Evolutionary conservation across 2,113 vertebrate species (phyloP).

Genomic region (Clarias macrocephalus): DNA sequence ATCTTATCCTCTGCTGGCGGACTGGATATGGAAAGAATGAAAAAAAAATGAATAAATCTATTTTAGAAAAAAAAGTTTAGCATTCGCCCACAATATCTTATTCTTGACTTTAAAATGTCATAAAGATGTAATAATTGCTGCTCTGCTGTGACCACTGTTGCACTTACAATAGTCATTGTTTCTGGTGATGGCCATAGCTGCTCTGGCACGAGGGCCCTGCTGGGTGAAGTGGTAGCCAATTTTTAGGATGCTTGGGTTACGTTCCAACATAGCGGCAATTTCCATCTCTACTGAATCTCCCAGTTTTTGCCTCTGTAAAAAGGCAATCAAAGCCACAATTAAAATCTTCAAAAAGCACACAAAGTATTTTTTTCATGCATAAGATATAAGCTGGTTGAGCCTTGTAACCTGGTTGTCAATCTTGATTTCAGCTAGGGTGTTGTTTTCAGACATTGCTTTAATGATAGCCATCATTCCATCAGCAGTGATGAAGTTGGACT

Average conservation of each 20-base stretch:
- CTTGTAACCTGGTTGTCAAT: conserved; percentile 89
- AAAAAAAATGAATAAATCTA: background rate
- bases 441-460: conserved; percentile 79
- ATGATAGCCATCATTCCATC: conserved; percentile 86
- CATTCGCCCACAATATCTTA: background rate
- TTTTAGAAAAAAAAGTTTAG: background rate
- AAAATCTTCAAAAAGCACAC: conserved; percentile 6
- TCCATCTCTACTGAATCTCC: conserved; percentile 94
- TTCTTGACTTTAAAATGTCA: background rate
- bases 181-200: conserved; percentile 85
- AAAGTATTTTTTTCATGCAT: background rate
- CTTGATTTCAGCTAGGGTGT: conserved; percentile 81
- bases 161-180: conserved; percentile 91
- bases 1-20: conserved; percentile 78
- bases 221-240: conserved; percentile 95
- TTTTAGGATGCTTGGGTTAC: conserved; percentile 83
- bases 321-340: background rate
- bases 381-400: background rate
- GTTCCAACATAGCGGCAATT: conserved; percentile 90
- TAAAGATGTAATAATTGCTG: background rate
- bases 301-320: conserved; percentile 82
- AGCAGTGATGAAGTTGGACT: conserved; percentile 95
- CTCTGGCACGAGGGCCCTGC: conserved; percentile 89
- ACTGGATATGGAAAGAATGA: conserved; percentile 58
- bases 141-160: background rate